phyloP scores from a whole-genome alignment of 2,888 invertebrate species.

The Zaprionus lineosus region DNA sequence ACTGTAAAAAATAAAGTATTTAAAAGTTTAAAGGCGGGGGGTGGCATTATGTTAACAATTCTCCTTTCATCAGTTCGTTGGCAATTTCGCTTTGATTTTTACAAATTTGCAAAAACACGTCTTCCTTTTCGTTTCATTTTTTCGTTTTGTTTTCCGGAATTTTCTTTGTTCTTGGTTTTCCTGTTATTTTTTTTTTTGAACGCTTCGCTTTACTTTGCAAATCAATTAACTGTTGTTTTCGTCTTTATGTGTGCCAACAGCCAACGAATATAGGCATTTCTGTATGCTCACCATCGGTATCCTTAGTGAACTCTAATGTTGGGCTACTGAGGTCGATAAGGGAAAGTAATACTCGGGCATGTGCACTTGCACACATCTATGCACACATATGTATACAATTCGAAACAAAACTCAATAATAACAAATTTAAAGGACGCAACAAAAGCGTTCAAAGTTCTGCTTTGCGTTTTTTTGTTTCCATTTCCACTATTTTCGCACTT shows the following conservation, averaged over 20 bases:
- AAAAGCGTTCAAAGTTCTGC: constrained; percentile 34
- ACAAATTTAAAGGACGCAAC: constrained; percentile 56
- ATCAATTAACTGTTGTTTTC: constrained; percentile 69
- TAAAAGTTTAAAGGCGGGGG: no score
- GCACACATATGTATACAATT: no score
- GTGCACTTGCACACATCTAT: no score
- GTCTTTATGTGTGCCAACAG: constrained; percentile 55
- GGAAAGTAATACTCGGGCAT: no score
- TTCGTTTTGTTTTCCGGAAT: constrained; percentile 2
- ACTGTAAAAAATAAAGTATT: no score
- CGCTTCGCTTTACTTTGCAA: constrained; percentile 59
- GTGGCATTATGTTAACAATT: no score
- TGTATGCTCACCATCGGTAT: constrained; percentile 7
- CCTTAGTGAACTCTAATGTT: no score
- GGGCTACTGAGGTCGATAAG: no score
- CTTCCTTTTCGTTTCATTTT: constrained; percentile 10
- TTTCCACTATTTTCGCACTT: constrained; percentile 28
- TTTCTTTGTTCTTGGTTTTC: background rate
- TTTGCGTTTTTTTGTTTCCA: constrained; percentile 9
- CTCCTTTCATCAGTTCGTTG: no score
- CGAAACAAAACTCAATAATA: no score
- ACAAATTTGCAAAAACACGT: constrained; percentile 28
- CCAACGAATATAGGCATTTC: background rate
- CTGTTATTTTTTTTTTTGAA: constrained; percentile 37
- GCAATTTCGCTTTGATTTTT: constrained; percentile 24